These are phyloP conservation scores for Alca torda DNA, from an alignment of 2,797 vertebrate genomes.

Conservation along the genomic window DNA sequence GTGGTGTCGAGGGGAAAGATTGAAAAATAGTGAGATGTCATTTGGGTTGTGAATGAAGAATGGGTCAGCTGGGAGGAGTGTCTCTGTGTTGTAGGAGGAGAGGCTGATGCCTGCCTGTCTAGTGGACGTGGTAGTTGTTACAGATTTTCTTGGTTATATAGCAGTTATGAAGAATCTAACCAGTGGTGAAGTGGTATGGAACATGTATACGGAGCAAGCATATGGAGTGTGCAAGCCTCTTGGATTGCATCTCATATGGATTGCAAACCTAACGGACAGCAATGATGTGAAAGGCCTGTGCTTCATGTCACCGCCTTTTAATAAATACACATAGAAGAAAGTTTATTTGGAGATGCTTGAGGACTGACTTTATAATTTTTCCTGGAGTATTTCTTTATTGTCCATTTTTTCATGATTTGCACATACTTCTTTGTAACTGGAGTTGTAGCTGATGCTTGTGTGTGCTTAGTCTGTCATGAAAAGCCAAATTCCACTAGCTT, in stretches of 20 bases:
- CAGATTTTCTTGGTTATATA: not conserved
- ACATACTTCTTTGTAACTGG: not conserved
- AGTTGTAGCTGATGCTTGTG: not conserved
- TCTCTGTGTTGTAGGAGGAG: fast-evolving
- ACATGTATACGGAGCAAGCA: not conserved
- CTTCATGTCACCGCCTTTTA: not conserved
- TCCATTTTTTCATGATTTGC: not conserved
- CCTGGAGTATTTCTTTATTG: not conserved
- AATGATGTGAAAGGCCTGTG: not conserved
- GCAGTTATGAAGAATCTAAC: not conserved
- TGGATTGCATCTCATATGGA: not conserved
- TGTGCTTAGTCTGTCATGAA: not conserved
- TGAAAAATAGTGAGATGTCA: not conserved
- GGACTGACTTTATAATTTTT: not conserved
- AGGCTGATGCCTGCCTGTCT: not conserved
- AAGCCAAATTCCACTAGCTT: not conserved
- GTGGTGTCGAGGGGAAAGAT: not conserved
- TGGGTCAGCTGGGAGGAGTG: not conserved
- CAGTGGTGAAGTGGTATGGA: not conserved
- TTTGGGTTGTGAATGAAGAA: not conserved
- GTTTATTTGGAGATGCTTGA: not conserved
- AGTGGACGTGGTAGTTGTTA: not conserved
- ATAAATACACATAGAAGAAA: not conserved
- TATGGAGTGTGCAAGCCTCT: not conserved
- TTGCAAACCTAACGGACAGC: not conserved